Conservation (phyloP, 2,797 vertebrate species). For the Poeciliopsis presidionis region DNA sequence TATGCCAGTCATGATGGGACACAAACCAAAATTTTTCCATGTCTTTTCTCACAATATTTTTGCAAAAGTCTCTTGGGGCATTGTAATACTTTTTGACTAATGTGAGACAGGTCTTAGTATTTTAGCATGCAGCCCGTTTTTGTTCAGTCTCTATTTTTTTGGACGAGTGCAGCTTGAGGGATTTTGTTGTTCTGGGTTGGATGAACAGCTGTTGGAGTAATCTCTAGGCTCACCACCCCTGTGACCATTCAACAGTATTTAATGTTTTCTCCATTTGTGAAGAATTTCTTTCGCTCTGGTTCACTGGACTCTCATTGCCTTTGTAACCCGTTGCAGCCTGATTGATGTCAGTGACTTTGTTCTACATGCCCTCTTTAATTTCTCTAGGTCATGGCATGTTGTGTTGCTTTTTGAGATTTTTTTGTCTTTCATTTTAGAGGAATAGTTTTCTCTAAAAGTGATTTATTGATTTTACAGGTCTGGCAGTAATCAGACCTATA, state of each 20-base stretch:
- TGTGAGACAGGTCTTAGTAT: background rate
- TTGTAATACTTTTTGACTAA: background rate
- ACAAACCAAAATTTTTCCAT: background rate
- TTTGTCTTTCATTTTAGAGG: background rate
- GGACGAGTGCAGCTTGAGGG: background rate
- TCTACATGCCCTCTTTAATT: background rate
- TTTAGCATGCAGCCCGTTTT: background rate
- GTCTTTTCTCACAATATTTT: background rate
- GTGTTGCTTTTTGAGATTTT: background rate
- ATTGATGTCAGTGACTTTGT: background rate
- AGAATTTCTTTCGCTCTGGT: background rate
- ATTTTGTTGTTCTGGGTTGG: background rate
- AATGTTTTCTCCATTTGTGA: background rate
- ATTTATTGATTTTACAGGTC: background rate
- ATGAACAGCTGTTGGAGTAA: background rate
- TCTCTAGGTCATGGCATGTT: background rate
- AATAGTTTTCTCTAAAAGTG: background rate
- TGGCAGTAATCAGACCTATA: background rate
- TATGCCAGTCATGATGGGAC: background rate
- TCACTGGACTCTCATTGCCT: background rate
- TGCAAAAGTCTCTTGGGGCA: background rate
- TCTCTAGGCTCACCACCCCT: background rate
- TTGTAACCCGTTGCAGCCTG: background rate
- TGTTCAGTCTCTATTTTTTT: background rate
- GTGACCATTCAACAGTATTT: background rate